Evolutionary conservation across 2,888 invertebrate species (phyloP).

Genomic region (Calameuta idolon): DNA sequence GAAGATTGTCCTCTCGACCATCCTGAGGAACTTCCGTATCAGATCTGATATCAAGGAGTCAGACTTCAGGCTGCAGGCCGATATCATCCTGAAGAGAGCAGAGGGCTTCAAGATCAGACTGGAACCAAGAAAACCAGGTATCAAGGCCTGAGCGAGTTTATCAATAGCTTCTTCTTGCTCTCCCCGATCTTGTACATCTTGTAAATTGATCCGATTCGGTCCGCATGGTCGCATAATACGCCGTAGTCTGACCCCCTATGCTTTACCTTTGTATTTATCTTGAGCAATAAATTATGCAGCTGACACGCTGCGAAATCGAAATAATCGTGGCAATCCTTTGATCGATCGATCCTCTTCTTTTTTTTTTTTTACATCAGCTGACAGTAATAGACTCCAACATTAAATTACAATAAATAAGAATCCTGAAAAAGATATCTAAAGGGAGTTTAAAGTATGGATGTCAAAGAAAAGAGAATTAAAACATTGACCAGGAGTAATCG

Average conservation of each 20-base stretch:
- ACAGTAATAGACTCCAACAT: background rate
- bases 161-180: slow-evolving; percentile 1
- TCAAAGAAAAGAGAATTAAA: slow-evolving; percentile 26
- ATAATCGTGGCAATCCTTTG: background rate
- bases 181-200: slow-evolving; percentile 39
- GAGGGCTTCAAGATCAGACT: slow-evolving; percentile 75
- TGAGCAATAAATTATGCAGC: slow-evolving; percentile 59
- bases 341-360: background rate
- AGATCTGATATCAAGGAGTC: slow-evolving; percentile 74
- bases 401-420: background rate
- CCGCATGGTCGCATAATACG: slow-evolving; percentile 30
- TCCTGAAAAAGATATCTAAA: background rate
- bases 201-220: slow-evolving; percentile 40
- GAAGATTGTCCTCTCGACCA: slow-evolving; percentile 79
- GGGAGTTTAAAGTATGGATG: background rate
- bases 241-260: slow-evolving; percentile 36
- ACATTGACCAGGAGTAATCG: slow-evolving; percentile 40
- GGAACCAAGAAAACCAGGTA: slow-evolving; percentile 51
- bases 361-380: slow-evolving; percentile 1
- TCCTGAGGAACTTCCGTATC: slow-evolving; percentile 77
- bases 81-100: slow-evolving; percentile 80
- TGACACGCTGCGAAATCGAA: slow-evolving; percentile 41
- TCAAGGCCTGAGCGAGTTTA: slow-evolving; percentile 36
- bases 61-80: slow-evolving; percentile 77
- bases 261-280: slow-evolving; percentile 52